Evolutionary conservation across 2,113 vertebrate species (phyloP).

Genomic region (Scalopus aquaticus): DNA sequence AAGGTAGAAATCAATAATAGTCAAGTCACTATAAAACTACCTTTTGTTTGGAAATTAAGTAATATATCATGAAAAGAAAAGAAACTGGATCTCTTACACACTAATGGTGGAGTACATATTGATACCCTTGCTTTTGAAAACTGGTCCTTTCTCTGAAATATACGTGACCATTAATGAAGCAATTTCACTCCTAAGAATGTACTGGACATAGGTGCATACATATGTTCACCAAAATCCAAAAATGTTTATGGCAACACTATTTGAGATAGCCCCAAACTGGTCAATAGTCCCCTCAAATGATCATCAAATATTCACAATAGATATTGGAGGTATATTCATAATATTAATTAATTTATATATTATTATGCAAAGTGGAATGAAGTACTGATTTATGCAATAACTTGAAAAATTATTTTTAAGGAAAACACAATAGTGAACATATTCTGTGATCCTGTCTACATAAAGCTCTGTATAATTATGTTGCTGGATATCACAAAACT

Average conservation of each 20-base stretch:
- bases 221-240: constrained; percentile 12
- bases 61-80: background rate
- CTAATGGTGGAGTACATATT: background rate
- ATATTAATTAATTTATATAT: background rate
- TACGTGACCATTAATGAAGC: too few species aligned
- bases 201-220: background rate
- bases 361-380: background rate
- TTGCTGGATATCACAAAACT: background rate
- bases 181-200: background rate
- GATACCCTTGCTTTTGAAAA: background rate
- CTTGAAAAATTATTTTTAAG: background rate
- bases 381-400: background rate
- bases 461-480: background rate
- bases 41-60: background rate
- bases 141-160: background rate
- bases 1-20: background rate
- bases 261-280: background rate
- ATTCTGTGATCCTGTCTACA: background rate
- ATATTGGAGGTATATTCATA: background rate
- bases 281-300: background rate
- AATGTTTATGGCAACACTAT: background rate
- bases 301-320: background rate
- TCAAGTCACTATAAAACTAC: constrained; percentile 32
- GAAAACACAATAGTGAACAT: background rate
- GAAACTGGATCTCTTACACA: background rate